phyloP scores from a whole-genome alignment of 1,140 invertebrate genomes.

The Ectropis grisescens region DNA sequence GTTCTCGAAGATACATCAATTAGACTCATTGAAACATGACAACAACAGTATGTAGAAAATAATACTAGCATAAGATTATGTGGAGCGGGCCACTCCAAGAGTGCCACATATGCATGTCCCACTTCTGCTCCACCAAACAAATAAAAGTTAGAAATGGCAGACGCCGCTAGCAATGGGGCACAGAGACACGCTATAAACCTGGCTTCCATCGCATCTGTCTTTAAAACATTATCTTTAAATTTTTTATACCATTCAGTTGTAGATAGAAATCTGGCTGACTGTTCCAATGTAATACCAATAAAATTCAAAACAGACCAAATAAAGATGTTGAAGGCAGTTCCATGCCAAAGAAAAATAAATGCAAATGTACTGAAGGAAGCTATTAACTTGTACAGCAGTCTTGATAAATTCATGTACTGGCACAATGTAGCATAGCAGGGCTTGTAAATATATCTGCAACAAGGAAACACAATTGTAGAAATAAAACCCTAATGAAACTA shows the following conservation, averaged over 20 bases:
- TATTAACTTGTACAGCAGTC: conserved; percentile 72
- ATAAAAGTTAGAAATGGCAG: conserved; percentile 87
- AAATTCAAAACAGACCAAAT: conserved; percentile 90
- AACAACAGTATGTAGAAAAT: conserved; percentile 46
- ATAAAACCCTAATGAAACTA: no score
- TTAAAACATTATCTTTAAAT: conserved; percentile 51
- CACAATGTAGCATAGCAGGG: conserved; percentile 70
- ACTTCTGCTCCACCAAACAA: conserved; percentile 84
- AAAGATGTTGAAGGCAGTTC: conserved; percentile 81
- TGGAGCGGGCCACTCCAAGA: conserved; percentile 36
- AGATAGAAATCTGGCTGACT: conserved; percentile 66
- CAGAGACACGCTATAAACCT: conserved; percentile 77
- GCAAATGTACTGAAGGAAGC: conserved; percentile 85
- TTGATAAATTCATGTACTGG: conserved; percentile 45
- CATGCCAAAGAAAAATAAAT: conserved; percentile 94
- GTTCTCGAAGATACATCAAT: conserved; percentile 41
- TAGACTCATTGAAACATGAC: conserved; percentile 51
- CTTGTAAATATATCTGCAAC: conserved; percentile 87
- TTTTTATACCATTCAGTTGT: conserved; percentile 46
- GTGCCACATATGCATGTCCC: conserved; percentile 71
- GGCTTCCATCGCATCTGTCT: conserved; percentile 37
- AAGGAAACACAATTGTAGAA: conserved; percentile 25
- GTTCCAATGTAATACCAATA: conserved; percentile 81
- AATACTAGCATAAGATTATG: conserved; percentile 32
- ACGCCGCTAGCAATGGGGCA: conserved; percentile 80